phyloP scores from a whole-genome alignment of 2,797 vertebrate genomes.

The Serranus cabrilla region DNA sequence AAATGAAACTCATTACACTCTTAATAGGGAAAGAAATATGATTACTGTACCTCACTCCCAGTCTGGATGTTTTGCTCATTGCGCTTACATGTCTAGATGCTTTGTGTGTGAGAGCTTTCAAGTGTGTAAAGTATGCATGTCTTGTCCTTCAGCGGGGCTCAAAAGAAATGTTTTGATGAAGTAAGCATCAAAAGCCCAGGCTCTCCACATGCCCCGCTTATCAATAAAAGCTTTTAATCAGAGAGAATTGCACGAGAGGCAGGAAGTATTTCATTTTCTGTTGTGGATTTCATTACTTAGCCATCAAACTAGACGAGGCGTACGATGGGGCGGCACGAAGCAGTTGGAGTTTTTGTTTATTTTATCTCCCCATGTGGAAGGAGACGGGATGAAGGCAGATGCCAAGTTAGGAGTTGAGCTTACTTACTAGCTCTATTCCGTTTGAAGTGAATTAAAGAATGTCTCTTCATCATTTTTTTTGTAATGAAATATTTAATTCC shows the following conservation, averaged over 20 bases:
- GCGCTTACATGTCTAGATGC: not conserved
- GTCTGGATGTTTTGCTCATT: constrained; percentile 12
- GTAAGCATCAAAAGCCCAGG: constrained; percentile 53
- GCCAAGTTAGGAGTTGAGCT: constrained; percentile 55
- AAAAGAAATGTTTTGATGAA: constrained; percentile 55
- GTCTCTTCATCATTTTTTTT: constrained; percentile 75
- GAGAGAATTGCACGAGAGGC: constrained; percentile 30
- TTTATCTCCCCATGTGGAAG: constrained; percentile 56
- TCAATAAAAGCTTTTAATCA: constrained; percentile 65
- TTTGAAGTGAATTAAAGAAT: constrained; percentile 84
- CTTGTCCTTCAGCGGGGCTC: constrained; percentile 38
- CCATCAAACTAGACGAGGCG: constrained; percentile 41
- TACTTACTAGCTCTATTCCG: constrained; percentile 72
- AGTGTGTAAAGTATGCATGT: constrained; percentile 55
- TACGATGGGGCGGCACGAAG: constrained; percentile 36
- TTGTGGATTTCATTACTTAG: constrained; percentile 40
- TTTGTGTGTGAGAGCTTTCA: constrained; percentile 51
- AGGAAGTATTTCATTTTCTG: constrained; percentile 47
- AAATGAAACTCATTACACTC: constrained; percentile 26
- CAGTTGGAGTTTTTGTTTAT: constrained; percentile 60
- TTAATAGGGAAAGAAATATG: constrained; percentile 19
- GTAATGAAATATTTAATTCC: constrained; percentile 85
- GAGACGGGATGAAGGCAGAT: constrained; percentile 60
- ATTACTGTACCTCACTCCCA: constrained; percentile 4
- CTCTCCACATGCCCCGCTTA: constrained; percentile 42